These are phyloP conservation scores for Pachliopta kotzebuea DNA, from an alignment of 2,888 invertebrate species.

Conservation along the genomic window DNA sequence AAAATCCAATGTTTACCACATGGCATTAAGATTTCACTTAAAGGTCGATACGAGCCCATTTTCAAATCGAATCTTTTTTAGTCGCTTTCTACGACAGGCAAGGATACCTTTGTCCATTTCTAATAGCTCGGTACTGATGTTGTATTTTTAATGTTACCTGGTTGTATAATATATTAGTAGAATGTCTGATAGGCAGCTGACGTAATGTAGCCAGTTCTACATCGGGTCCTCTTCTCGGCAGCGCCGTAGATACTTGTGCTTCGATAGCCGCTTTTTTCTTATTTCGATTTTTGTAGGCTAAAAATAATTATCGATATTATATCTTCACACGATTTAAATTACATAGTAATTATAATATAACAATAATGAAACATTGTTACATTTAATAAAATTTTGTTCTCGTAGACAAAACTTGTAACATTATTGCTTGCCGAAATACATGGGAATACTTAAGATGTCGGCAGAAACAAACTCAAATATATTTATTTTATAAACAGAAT, in stretches of 20 bases:
- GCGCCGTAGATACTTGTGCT: constrained; percentile 69
- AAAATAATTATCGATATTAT: not conserved
- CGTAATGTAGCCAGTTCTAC: constrained; percentile 92
- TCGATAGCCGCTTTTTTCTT: constrained; percentile 85
- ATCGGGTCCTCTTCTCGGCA: constrained; percentile 82
- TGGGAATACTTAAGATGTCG: not conserved
- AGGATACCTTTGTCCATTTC: too few relatives aligned
- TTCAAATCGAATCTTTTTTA: too few relatives aligned
- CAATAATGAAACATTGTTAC: too few relatives aligned
- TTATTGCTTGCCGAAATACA: too few relatives aligned
- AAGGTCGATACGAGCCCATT: too few relatives aligned
- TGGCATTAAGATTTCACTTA: too few relatives aligned
- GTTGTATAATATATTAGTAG: constrained; percentile 91
- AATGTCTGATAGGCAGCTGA: constrained; percentile 92
- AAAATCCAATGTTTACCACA: not conserved
- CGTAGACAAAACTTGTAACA: not conserved
- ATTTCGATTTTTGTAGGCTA: constrained; percentile 82
- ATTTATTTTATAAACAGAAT: too few relatives aligned
- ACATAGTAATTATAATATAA: not conserved
- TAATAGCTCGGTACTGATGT: not conserved
- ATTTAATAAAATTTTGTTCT: too few relatives aligned
- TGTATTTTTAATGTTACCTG: constrained; percentile 64
- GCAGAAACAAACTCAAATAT: too few relatives aligned
- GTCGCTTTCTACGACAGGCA: too few relatives aligned
- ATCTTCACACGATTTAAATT: not conserved